Percentiles rank a stretch among this genome's conserved stretches.
Evolutionary conservation across 2,888 invertebrate species (phyloP).

Genomic region (Spodoptera picta): DNA sequence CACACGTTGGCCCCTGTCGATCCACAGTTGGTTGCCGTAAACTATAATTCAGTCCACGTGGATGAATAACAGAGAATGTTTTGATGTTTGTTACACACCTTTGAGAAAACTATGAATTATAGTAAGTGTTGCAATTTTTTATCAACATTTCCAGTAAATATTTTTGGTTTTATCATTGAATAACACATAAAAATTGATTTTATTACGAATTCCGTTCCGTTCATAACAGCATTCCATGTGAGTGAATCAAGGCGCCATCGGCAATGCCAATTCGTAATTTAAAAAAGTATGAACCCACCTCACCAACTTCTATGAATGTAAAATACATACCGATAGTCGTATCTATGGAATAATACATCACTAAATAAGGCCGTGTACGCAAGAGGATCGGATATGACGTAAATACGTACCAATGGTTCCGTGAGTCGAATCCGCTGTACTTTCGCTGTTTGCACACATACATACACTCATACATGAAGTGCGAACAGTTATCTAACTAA

Average conservation of each 20-base stretch:
- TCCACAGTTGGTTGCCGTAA: not conserved
- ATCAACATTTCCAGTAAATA: not conserved
- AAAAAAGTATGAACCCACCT: conserved; percentile 32
- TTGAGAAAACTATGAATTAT: not conserved
- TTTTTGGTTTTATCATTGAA: conserved; percentile 2
- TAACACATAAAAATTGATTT: conserved; percentile 10
- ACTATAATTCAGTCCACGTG: conserved; percentile 8
- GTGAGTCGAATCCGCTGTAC: conserved; percentile 62
- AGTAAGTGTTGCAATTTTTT: not conserved
- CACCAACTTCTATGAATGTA: conserved; percentile 48
- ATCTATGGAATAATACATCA: conserved; percentile 55
- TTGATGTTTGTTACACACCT: conserved; percentile 8
- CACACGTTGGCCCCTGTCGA: not conserved
- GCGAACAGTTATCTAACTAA: conserved; percentile 52
- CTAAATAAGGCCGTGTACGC: conserved; percentile 60
- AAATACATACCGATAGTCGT: conserved; percentile 45
- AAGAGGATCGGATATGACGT: conserved; percentile 66
- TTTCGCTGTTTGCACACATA: conserved; percentile 69
- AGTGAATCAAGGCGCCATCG: conserved; percentile 44
- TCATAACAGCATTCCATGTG: conserved; percentile 34
- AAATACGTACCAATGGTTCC: conserved; percentile 62
- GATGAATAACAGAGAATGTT: conserved; percentile 2
- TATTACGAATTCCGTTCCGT: conserved; percentile 15
- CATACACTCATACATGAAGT: conserved; percentile 35
- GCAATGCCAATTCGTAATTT: conserved; percentile 38